A percentile compares a stretch with the other conserved stretches of the same genome.
phyloP scores from a whole-genome alignment of 2,113 vertebrate species.

The Nothoprocta pentlandii region DNA sequence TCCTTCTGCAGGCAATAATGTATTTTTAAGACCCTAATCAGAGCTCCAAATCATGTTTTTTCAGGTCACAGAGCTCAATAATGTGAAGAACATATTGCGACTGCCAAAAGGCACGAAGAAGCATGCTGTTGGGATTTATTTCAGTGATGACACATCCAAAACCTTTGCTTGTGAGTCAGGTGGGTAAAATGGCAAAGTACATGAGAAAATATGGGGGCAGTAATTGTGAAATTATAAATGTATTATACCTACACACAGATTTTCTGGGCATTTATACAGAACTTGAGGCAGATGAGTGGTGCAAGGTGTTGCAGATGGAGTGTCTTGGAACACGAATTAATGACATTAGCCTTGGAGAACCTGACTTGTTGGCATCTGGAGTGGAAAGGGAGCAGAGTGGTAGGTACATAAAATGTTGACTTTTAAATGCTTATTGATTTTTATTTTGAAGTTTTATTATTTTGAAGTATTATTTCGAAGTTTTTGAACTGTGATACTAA shows the following conservation, averaged over 20 bases:
- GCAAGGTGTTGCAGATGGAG: conserved; percentile 85
- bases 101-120: conserved; percentile 84
- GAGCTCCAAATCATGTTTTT: background rate
- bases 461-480: background rate
- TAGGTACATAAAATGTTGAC: conserved; percentile 68
- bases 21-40: background rate
- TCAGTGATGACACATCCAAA: conserved; percentile 84
- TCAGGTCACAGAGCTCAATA: conserved; percentile 87
- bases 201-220: background rate
- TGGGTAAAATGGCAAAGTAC: conserved; percentile 33
- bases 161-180: conserved; percentile 89
- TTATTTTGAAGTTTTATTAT: background rate
- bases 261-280: conserved; percentile 76
- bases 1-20: background rate
- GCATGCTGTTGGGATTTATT: conserved; percentile 82
- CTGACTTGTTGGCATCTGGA: conserved; percentile 84
- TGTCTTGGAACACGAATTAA: conserved; percentile 81
- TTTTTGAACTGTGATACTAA: fast-evolving
- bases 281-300: conserved; percentile 88
- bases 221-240: background rate
- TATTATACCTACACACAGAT: background rate
- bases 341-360: conserved; percentile 85
- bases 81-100: conserved; percentile 78
- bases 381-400: conserved; percentile 86
- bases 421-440: background rate